Percentiles rank a stretch among this genome's conserved stretches.
Conservation (phyloP, 2,888 invertebrate genomes). For the Platynereis dumerilii region DNA sequence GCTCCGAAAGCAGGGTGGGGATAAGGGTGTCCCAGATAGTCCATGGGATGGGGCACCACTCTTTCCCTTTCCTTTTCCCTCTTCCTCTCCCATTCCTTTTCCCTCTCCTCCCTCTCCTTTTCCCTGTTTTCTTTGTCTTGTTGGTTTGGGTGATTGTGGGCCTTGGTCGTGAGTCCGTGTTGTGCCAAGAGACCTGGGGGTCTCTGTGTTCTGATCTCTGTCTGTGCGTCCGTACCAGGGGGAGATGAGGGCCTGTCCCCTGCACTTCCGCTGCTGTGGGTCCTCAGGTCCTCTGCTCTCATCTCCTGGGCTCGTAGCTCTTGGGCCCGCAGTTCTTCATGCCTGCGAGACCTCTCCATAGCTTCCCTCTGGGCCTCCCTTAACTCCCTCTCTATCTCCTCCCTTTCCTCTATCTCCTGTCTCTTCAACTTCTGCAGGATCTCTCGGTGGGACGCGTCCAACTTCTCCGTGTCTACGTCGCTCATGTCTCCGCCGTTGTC, state of each 20-base stretch:
- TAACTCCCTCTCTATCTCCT: conserved; percentile 62
- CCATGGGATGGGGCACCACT: not conserved
- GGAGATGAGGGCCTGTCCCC: not conserved
- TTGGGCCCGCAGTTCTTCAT: conserved; percentile 48
- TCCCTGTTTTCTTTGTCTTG: conserved; percentile 16
- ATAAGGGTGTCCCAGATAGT: not conserved
- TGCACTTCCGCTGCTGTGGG: conserved; percentile 8
- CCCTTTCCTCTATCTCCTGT: conserved; percentile 62
- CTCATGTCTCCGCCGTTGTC: conserved; percentile 35
- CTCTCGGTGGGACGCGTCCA: conserved; percentile 56
- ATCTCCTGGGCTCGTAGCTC: conserved; percentile 41
- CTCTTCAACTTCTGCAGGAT: conserved; percentile 58
- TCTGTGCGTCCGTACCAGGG: conserved; percentile 22
- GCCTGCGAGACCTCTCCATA: conserved; percentile 45
- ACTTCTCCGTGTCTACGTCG: conserved; percentile 42
- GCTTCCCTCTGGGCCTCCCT: conserved; percentile 61
- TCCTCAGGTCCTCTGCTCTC: conserved; percentile 29
- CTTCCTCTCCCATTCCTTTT: not conserved
- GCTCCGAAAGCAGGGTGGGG: not conserved
- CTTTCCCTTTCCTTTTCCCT: not conserved
- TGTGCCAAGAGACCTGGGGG: conserved; percentile 39
- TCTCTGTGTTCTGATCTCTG: conserved; percentile 38
- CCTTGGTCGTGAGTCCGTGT: conserved; percentile 37
- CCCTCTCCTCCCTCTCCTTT: not conserved
- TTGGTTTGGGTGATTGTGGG: conserved; percentile 17